A percentile compares a stretch with the other conserved stretches of the same genome.
phyloP scores from a whole-genome alignment of 2,888 invertebrate species.

The Hipparchia semele region DNA sequence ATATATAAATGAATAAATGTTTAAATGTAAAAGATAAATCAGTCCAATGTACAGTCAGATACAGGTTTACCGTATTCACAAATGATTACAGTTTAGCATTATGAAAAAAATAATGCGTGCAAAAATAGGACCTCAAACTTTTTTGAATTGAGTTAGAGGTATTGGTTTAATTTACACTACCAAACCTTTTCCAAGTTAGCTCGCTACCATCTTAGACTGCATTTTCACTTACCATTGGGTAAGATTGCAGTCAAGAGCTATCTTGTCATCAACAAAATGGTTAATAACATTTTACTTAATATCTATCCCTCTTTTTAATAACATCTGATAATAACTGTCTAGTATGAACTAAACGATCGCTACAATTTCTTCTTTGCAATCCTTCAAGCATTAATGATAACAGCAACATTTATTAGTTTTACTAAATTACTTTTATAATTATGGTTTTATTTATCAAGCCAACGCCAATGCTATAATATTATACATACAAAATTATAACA shows the following conservation, averaged over 20 bases:
- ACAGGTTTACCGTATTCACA: neutral
- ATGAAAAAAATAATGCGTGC: too few relatives aligned
- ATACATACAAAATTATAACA: neutral
- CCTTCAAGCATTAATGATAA: neutral
- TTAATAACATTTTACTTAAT: neutral
- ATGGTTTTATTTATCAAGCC: neutral
- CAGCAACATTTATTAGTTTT: neutral
- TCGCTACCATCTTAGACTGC: too few relatives aligned
- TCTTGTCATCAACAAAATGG: neutral
- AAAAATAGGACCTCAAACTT: too few relatives aligned
- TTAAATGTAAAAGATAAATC: slow-evolving; percentile 13
- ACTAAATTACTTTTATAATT: neutral
- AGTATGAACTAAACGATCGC: neutral
- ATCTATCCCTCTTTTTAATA: too few relatives aligned
- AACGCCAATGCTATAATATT: neutral
- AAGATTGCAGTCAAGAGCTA: too few relatives aligned
- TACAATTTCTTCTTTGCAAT: neutral
- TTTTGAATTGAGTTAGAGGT: too few relatives aligned
- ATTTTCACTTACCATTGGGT: too few relatives aligned
- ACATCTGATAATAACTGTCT: too few relatives aligned
- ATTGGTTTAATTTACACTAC: too few relatives aligned
- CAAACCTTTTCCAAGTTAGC: too few relatives aligned
- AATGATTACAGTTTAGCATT: neutral
- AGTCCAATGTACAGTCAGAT: slow-evolving; percentile 1
- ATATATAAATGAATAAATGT: slow-evolving; percentile 20